These are phyloP conservation scores for Notocelia uddmanniana DNA, from an alignment of 2,888 invertebrate genomes.

Conservation along the genomic window DNA sequence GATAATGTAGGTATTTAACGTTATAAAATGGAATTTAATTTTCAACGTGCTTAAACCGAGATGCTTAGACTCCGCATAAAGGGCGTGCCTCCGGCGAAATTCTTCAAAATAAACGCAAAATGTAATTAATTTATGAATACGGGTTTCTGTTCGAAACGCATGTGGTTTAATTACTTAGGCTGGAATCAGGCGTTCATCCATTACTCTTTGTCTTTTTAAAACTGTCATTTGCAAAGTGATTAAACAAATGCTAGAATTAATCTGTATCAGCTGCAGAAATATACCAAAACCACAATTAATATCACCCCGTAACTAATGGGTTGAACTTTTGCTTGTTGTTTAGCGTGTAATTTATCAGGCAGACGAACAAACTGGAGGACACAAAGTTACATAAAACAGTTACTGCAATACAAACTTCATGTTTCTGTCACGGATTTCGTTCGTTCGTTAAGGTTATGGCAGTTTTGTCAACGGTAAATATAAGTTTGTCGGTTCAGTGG, in stretches of 20 bases:
- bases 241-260: conserved; percentile 28
- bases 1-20: not conserved
- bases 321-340: conserved; percentile 39
- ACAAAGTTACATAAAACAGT: conserved; percentile 22
- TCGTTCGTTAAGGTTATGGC: conserved; percentile 2
- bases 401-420: conserved; percentile 15
- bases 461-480: conserved; percentile 12
- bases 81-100: not conserved
- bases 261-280: conserved; percentile 35
- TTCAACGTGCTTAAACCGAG: not conserved
- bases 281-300: conserved; percentile 41
- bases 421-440: not conserved
- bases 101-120: conserved; percentile 4
- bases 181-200: conserved; percentile 1
- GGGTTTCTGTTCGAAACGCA: not conserved
- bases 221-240: conserved; percentile 34
- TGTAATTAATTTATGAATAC: conserved; percentile 8
- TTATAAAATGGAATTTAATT: conserved; percentile 10
- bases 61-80: conserved; percentile 1
- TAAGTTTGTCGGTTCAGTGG: conserved; percentile 39
- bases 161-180: conserved; percentile 11
- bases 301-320: conserved; percentile 42
- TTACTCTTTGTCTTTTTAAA: conserved; percentile 15
- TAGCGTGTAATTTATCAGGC: conserved; percentile 43
- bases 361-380: conserved; percentile 23